Base-by-base conservation (phyloP, 2,113 vertebrate genomes). In the Sialia sialis region DNA sequence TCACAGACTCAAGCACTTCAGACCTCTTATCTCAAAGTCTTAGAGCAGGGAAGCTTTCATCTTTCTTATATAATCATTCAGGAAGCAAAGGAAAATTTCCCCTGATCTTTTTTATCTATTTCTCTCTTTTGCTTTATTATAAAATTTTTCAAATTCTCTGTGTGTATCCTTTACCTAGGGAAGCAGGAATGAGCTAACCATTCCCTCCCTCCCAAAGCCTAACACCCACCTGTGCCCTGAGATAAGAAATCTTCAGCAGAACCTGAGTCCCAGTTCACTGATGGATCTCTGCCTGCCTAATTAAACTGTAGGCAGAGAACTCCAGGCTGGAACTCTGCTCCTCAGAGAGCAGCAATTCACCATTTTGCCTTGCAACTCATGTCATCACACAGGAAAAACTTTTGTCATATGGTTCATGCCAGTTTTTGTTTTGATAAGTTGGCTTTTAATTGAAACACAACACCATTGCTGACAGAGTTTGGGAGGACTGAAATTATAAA, bases 401-500 rank as follows among this genome's bases (percentile, higher is more conserved):
- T 95, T 85, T 76, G 38, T 73, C 87, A 62, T 87, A 87, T 79
- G 70, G 30, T 43, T 82, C 67, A 52, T 51, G 66, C 34, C 91
- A 91, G 67, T 13, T 89, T 94, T 70, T 93, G 67, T 92, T 95
- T 95, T 64, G 59, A 76, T 66, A 81, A 81, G 83, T 63, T 93
- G 72, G 60, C 23, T 96, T 86, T 69, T 91, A 95, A 95, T 89
- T 95, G 94, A 95, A 76, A 44, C 59, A 49, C 89, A 72, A 87
- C 80, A 69, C 55, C 75, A 68, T 43, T 8, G 10, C 41, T 87
- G 78, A 76, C 80, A 79, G 19, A 69, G 56, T 52, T 63, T 19
- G 34, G 62, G 36, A 91, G 48, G 54, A 64, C 56, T 75, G 73
- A 36, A 76, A 41, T 73, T 90, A 68, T 55, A 92, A 87, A 94